Evolutionary conservation across 2,888 invertebrate species (phyloP).

Genomic region (Tricholauxania praeusta): DNA sequence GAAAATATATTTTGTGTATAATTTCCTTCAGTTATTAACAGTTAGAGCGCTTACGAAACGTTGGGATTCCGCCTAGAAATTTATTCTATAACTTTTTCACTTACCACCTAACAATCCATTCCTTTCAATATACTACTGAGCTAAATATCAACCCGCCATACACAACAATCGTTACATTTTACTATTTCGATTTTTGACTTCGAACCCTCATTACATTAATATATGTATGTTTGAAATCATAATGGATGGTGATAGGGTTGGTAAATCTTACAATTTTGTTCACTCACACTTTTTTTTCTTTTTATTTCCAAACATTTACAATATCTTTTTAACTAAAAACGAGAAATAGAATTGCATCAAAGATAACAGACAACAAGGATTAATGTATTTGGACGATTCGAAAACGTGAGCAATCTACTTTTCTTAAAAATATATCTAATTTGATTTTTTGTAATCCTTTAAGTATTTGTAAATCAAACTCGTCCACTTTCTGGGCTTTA

Average conservation of each 20-base stretch:
- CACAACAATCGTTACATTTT: slow-evolving; percentile 14
- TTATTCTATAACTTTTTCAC: not conserved
- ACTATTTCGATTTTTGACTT: not conserved
- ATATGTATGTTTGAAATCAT: no score
- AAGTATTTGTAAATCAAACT: no score
- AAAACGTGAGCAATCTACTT: slow-evolving; percentile 20
- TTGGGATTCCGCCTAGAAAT: slow-evolving; percentile 14
- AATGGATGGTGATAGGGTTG: not conserved
- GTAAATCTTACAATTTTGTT: not conserved
- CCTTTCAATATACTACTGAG: no score
- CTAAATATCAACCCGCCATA: no score
- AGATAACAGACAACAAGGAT: slow-evolving; percentile 29
- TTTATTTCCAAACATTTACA: not conserved
- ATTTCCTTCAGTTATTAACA: slow-evolving; percentile 22
- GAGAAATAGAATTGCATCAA: slow-evolving; percentile 10
- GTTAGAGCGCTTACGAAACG: slow-evolving; percentile 20
- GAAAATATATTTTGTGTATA: slow-evolving; percentile 22
- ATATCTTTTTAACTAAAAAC: not conserved
- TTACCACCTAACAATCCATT: slow-evolving; percentile 5
- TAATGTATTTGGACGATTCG: slow-evolving; percentile 19
- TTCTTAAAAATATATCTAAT: slow-evolving; percentile 6
- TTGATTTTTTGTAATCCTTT: not conserved
- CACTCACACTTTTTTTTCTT: not conserved
- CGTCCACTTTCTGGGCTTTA: no score
- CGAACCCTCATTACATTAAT: no score